Evolutionary conservation across 2,888 invertebrate genomes (phyloP).

Genomic region (Syrphus vitripennis): DNA sequence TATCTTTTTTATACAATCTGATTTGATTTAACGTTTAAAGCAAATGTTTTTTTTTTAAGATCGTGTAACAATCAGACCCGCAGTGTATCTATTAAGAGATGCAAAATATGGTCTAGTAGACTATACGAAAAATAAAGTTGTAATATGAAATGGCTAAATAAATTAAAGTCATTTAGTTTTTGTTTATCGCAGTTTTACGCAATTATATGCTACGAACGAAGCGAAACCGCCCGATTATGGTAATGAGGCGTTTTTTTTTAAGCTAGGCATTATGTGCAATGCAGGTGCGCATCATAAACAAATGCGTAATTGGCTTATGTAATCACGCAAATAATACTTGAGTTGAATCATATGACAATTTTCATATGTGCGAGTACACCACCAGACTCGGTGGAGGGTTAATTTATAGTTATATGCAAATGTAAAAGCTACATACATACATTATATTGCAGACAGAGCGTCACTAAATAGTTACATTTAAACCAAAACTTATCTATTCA

Average conservation of each 20-base stretch:
- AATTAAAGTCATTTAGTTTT: background rate
- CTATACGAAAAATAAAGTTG: background rate
- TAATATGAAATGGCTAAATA: background rate
- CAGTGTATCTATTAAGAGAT: background rate
- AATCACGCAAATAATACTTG: constrained; percentile 26
- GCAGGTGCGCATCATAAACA: constrained; percentile 30
- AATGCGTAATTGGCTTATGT: constrained; percentile 61
- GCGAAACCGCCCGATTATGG: constrained; percentile 24
- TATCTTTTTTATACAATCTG: no score
- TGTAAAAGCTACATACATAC: background rate
- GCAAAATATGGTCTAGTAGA: background rate
- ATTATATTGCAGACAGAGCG: background rate
- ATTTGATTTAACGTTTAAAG: no score
- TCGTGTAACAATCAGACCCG: background rate
- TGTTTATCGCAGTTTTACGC: background rate
- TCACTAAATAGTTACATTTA: background rate
- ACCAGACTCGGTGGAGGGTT: background rate
- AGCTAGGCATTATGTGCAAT: constrained; percentile 48
- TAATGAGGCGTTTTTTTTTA: constrained; percentile 39
- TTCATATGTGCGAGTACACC: background rate
- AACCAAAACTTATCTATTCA: background rate
- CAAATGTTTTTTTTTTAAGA: no score
- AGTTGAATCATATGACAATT: background rate
- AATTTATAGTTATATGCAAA: background rate
- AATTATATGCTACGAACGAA: constrained; percentile 12